Conservation (phyloP, 2,888 invertebrate genomes). For the Phortica okadai region DNA sequence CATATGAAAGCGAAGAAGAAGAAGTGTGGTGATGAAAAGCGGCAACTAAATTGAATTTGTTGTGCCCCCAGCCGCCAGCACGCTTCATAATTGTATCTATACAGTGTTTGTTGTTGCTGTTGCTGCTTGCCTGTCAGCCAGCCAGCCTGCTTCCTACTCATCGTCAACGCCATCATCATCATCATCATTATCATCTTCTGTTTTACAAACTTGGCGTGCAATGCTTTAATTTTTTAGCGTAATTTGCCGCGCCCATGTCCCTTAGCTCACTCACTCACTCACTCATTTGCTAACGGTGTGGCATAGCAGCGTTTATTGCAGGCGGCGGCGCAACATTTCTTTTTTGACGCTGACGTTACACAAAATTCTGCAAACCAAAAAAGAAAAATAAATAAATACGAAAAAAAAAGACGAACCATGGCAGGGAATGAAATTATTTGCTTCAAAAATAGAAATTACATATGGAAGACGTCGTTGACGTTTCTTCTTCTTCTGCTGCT, state of each 20-base stretch:
- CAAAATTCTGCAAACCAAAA: slow-evolving; percentile 19
- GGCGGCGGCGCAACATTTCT: slow-evolving; percentile 15
- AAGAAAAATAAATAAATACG: slow-evolving; percentile 8
- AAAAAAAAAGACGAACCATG: slow-evolving; percentile 11
- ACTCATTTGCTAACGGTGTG: no score
- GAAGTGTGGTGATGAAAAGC: neutral
- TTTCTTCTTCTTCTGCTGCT: slow-evolving; percentile 25
- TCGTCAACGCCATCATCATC: neutral
- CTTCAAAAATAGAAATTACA: slow-evolving; percentile 53
- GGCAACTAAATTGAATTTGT: slow-evolving; percentile 27
- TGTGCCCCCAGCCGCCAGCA: slow-evolving; percentile 25
- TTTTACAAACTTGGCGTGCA: neutral
- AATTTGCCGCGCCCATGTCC: slow-evolving; percentile 16
- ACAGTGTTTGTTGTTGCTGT: neutral
- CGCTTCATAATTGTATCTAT: neutral
- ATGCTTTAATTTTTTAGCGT: slow-evolving; percentile 3
- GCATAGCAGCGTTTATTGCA: neutral
- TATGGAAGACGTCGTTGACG: slow-evolving; percentile 18
- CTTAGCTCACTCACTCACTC: slow-evolving; percentile 2
- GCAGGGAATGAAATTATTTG: slow-evolving; percentile 20
- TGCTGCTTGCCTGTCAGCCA: no score
- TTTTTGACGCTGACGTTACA: slow-evolving; percentile 10
- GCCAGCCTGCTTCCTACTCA: neutral
- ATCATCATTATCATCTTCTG: slow-evolving; percentile 5
- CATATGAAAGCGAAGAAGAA: neutral